Evolutionary conservation across 1,140 invertebrate genomes (phyloP).

Genomic region (Drosophila parvula): DNA sequence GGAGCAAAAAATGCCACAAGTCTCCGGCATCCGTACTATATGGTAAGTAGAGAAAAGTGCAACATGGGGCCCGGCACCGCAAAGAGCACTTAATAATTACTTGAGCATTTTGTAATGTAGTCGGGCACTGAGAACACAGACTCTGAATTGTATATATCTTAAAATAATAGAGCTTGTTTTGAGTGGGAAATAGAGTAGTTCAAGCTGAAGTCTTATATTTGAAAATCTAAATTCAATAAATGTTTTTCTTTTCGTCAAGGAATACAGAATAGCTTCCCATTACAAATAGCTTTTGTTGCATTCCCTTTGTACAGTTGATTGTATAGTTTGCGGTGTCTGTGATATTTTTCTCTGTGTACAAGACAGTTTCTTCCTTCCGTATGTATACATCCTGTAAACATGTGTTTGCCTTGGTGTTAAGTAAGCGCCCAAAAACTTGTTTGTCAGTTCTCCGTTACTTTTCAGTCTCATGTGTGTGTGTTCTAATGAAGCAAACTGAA

Average conservation of each 20-base stretch:
- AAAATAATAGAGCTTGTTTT: background rate
- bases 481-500: slow-evolving; percentile 52
- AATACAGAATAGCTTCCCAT: too few relatives aligned
- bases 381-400: slow-evolving; percentile 54
- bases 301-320: too few relatives aligned
- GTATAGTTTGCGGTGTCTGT: too few relatives aligned
- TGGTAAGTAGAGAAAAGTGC: slow-evolving; percentile 37
- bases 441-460: slow-evolving; percentile 58
- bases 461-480: slow-evolving; percentile 23
- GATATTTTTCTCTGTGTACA: slow-evolving; percentile 7
- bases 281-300: too few relatives aligned
- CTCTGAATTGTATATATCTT: background rate
- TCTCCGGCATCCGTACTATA: slow-evolving; percentile 29
- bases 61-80: slow-evolving; percentile 54
- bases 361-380: slow-evolving; percentile 19
- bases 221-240: too few relatives aligned
- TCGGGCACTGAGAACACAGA: slow-evolving; percentile 12
- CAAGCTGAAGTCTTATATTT: too few relatives aligned
- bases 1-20: slow-evolving; percentile 60
- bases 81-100: slow-evolving; percentile 81
- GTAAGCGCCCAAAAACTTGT: slow-evolving; percentile 56
- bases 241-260: too few relatives aligned
- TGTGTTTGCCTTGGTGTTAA: slow-evolving; percentile 75
- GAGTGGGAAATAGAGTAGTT: too few relatives aligned
- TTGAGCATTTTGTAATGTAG: slow-evolving; percentile 74